Conservation (phyloP, 2,113 vertebrate genomes). For the Hypanus sabinus region DNA sequence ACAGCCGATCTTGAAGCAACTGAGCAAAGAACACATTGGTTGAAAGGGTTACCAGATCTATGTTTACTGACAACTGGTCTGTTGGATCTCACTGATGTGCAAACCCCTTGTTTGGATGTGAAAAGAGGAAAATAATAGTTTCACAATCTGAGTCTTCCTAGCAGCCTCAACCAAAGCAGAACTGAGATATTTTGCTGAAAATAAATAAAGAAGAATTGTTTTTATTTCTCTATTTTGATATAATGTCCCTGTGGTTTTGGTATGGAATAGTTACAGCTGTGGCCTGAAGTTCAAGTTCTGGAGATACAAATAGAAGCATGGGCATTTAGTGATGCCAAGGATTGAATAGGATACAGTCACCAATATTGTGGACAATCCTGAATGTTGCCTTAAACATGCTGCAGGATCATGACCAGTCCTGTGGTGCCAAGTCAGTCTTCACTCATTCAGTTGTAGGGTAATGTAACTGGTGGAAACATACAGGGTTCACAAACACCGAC, state of each 20-base stretch:
- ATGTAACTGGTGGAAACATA: too few species aligned
- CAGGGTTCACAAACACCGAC: too few species aligned
- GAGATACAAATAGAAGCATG: neutral
- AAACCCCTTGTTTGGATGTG: neutral
- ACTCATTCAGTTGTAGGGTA: neutral
- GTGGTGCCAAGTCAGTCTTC: neutral
- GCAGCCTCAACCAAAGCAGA: neutral
- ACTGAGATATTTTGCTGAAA: slow-evolving; percentile 19
- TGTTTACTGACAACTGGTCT: neutral
- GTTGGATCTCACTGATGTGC: neutral
- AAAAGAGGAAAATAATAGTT: slow-evolving; percentile 23
- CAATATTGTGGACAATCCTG: neutral
- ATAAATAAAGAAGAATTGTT: neutral
- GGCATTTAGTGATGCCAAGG: neutral
- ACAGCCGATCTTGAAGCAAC: neutral
- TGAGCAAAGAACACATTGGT: neutral
- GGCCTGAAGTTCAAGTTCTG: neutral
- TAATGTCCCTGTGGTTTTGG: neutral
- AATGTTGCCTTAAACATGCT: neutral
- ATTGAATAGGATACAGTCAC: neutral
- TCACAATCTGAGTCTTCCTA: neutral
- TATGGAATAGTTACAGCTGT: neutral
- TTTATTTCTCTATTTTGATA: slow-evolving; percentile 8
- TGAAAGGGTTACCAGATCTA: neutral
- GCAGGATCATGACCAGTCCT: neutral